These are phyloP conservation scores for Phoebastria nigripes DNA, from an alignment of 2,797 vertebrate genomes.

Conservation along the genomic window DNA sequence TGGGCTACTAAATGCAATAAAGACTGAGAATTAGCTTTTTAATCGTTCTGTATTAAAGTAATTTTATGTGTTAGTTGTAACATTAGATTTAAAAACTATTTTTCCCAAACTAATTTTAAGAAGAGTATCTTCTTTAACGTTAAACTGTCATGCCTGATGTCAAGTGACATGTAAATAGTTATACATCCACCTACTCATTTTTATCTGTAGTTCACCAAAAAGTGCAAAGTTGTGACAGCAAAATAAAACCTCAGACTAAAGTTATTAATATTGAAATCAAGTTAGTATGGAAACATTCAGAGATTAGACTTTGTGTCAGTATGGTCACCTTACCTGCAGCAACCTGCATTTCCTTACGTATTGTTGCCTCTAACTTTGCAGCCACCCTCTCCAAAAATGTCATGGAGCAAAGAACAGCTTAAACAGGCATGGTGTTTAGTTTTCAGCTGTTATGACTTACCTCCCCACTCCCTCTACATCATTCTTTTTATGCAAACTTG, in stretches of 20 bases:
- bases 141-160: background rate
- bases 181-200: background rate
- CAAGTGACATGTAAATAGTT: background rate
- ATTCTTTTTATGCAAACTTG: background rate
- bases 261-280: background rate
- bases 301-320: background rate
- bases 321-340: background rate
- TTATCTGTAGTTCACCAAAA: background rate
- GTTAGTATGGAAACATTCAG: background rate
- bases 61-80: background rate
- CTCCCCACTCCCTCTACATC: background rate
- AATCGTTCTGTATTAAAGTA: background rate
- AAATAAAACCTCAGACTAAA: background rate
- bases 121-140: background rate
- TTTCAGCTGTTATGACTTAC: background rate
- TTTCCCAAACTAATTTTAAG: background rate
- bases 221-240: background rate
- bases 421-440: accelerated
- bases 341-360: background rate
- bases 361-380: background rate
- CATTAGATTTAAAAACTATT: background rate
- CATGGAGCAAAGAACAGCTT: background rate
- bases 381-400: background rate
- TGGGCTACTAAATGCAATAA: background rate
- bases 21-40: background rate